phyloP scores from a whole-genome alignment of 2,797 vertebrate genomes.

The Neostethus bicornis region DNA sequence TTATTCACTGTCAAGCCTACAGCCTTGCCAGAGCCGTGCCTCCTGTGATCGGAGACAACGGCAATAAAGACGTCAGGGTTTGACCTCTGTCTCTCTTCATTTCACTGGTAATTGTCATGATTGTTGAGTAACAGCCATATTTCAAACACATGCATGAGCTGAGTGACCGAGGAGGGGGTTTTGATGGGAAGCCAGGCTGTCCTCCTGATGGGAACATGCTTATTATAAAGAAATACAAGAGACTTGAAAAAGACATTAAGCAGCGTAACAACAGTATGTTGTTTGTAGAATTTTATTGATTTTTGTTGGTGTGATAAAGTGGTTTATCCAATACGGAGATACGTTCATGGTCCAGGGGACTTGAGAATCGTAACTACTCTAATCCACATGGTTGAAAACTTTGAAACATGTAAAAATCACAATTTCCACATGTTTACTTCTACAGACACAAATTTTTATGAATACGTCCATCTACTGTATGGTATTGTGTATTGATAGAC shows the following conservation, averaged over 20 bases:
- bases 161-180: constrained; percentile 62
- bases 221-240: constrained; percentile 18
- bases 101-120: constrained; percentile 66
- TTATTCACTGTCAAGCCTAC: constrained; percentile 73
- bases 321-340: constrained; percentile 82
- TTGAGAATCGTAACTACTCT: constrained; percentile 82
- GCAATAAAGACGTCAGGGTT: constrained; percentile 66
- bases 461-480: no score
- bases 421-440: no score
- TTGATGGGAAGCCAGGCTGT: constrained; percentile 49
- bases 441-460: no score
- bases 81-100: constrained; percentile 69
- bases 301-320: constrained; percentile 73
- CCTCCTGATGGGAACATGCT: constrained; percentile 50
- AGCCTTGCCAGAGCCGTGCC: constrained; percentile 38
- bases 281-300: constrained; percentile 78
- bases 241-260: constrained; percentile 71
- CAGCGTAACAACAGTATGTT: constrained; percentile 72
- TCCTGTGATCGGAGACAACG: constrained; percentile 52
- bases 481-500: no score
- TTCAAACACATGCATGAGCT: constrained; percentile 62
- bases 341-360: constrained; percentile 81
- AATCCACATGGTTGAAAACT: no score
- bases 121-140: constrained; percentile 44
- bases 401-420: no score